A percentile compares a stretch with the other conserved stretches of the same genome.
Evolutionary conservation across 1,140 invertebrate genomes (phyloP).

Genomic region (Anadara kagoshimensis): DNA sequence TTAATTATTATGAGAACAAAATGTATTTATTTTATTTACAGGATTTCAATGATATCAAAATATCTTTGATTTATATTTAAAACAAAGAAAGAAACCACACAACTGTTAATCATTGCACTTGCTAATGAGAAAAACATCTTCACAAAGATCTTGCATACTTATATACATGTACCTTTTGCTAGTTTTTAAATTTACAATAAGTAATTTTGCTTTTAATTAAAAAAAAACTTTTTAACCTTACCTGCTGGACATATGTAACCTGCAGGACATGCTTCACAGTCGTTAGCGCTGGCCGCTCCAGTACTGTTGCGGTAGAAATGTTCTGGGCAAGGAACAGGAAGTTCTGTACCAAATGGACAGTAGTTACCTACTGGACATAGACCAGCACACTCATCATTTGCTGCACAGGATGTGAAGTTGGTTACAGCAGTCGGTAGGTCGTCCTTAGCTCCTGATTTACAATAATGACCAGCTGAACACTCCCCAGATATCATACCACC

Average conservation of each 20-base stretch:
- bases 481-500: constrained; percentile 58
- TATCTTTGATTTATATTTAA: too few relatives aligned
- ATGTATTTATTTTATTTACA: too few relatives aligned
- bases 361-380: constrained; percentile 65
- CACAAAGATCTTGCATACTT: too few relatives aligned
- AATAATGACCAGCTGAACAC: constrained; percentile 69
- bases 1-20: too few relatives aligned
- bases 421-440: constrained; percentile 55
- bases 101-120: too few relatives aligned
- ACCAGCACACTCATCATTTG: constrained; percentile 64
- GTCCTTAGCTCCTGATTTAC: constrained; percentile 62
- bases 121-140: too few relatives aligned
- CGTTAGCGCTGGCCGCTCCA: constrained; percentile 52
- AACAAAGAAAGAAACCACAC: too few relatives aligned
- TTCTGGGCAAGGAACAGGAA: constrained; percentile 64
- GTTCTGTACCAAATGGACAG: constrained; percentile 59
- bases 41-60: too few relatives aligned
- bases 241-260: constrained; percentile 62
- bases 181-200: too few relatives aligned
- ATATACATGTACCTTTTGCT: too few relatives aligned
- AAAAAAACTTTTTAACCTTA: constrained; percentile 35
- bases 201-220: too few relatives aligned
- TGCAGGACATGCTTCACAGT: constrained; percentile 63
- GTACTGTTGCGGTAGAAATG: constrained; percentile 53
- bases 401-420: constrained; percentile 51